Evolutionary conservation across 2,797 vertebrate genomes (phyloP).

Genomic region (Phalloptychus januarius): DNA sequence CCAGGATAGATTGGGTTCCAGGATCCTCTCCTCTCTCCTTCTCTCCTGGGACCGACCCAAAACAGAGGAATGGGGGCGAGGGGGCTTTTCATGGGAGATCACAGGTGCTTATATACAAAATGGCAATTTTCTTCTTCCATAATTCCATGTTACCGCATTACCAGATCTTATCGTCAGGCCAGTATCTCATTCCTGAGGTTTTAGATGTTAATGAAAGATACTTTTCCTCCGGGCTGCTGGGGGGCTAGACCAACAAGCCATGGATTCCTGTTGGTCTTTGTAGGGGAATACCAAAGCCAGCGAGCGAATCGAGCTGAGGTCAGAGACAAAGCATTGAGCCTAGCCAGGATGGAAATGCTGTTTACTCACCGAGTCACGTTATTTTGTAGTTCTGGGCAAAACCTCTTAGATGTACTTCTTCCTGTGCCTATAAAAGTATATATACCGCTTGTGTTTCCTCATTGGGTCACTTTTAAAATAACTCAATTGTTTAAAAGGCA

Average conservation of each 20-base stretch:
- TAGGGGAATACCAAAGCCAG: conserved; percentile 74
- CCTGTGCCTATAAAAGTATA: neutral
- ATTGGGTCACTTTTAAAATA: neutral
- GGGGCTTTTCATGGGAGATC: conserved; percentile 82
- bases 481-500: neutral
- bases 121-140: conserved; percentile 86
- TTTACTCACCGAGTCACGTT: neutral
- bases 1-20: conserved; percentile 73
- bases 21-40: conserved; percentile 71
- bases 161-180: conserved; percentile 83
- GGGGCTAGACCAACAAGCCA: conserved; percentile 80
- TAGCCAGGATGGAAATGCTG: conserved; percentile 55
- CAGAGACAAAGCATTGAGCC: conserved; percentile 61
- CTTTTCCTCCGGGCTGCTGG: conserved; percentile 76
- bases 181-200: conserved; percentile 85
- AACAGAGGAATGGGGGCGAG: conserved; percentile 69
- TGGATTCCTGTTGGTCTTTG: conserved; percentile 80
- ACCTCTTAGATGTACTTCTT: neutral
- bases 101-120: conserved; percentile 88
- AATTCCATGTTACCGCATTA: conserved; percentile 87
- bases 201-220: conserved; percentile 87
- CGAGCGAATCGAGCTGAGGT: conserved; percentile 60
- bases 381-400: neutral
- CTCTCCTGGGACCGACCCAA: conserved; percentile 76
- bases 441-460: neutral